Evolutionary conservation across 2,888 invertebrate species (phyloP), one percentile per base, ranked within the genome.

Genomic region (Eubasilissa splendida): DNA sequence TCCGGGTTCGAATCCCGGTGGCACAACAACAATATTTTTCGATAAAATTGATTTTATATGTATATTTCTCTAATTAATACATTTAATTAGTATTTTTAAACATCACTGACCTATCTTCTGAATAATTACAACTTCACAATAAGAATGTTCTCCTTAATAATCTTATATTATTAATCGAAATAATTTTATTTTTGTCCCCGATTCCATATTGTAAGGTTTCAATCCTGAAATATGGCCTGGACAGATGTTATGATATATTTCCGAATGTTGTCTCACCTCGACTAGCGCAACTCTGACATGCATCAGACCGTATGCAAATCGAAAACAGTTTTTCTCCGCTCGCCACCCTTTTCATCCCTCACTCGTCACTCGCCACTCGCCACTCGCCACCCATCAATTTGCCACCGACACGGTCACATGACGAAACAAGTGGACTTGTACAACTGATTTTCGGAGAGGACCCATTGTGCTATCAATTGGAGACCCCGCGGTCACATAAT

Each of bases 271-370:
- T 63, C 63, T 63, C 63, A 1, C 42, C 2, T 42, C 42, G 42
- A 7, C 42, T 42, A 7, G 42, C 42, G 42, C 42, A 33, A 63
- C 74, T 54, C 73, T 79, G 42, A 31, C 53, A n/a, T 59, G 70
- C 53, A 76, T 14, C 71, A 71, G 71, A 14, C 53, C 80, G 63
- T 76, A 71, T 70, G 76, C 80, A 80, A 80, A 80, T 80, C 11
- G n/a, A 53, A 42, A 63, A 53, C 56, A 56, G 53, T 33, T 50
- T 56, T 33, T 12, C 74, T 12, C 31, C 59, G 42, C 10, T 14
- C 10, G 42, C 74, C 42, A 74, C 74, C 59, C 74, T 59, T 74
- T 74, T 68, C 63, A 68, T 68, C 52, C 68, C 68, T 52, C 3
- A 50, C 50, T 52, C 52, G 68, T 22, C 50, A 52, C 68, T n/a